Evolutionary conservation across 2,113 vertebrate genomes (phyloP), one percentile per base, ranked within the genome.

Genomic region (Anarrhichthys ocellatus): DNA sequence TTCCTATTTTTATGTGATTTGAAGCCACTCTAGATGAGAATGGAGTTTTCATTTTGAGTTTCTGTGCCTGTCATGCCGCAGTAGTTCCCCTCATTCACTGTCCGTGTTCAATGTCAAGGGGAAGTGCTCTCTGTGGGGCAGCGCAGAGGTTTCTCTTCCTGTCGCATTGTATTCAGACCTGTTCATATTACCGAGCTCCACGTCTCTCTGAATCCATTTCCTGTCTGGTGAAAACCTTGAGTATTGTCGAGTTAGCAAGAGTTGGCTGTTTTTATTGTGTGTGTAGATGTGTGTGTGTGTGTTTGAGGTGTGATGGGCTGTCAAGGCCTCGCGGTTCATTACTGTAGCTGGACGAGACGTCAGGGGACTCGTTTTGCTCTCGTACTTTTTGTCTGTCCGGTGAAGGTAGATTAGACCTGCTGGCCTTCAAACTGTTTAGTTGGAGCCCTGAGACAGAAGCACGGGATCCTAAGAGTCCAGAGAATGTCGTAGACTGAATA

Each of bases 181-280:
- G 81, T 85, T 87, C 70, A 32, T 81, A 78, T 69, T 50, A 67
- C 76, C 32, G 66, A 89, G 68, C 76, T 66, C 65, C 61, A 3
- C 18, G 59, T 74, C 68, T 77, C 85, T 69, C 56, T 42, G 32
- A 78, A 79, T 83, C 77, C 50, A 58, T 73, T 91, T 90, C 88
- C 88, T 80, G 74, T 70, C 76, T 44, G 0, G 4, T 20, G 58
- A 61, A 85, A 87, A 76, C 88, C 89, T 89, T 87, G 82, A 88
- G 42, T 72, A 82, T 81, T 87, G 88, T 90, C 13, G 78, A 91
- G 80, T 82, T 88, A 67, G 86, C 81, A 90, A 63, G 72, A 81
- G 58, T 18, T 68, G 36, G 44, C n/a, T 73, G 77, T 84, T 83
- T 67, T 44, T 32, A 67, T 70, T 29, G 20, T 29, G 36, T 36